Conservation (phyloP, 2,113 vertebrate species). For the Sisor rabdophorus region DNA sequence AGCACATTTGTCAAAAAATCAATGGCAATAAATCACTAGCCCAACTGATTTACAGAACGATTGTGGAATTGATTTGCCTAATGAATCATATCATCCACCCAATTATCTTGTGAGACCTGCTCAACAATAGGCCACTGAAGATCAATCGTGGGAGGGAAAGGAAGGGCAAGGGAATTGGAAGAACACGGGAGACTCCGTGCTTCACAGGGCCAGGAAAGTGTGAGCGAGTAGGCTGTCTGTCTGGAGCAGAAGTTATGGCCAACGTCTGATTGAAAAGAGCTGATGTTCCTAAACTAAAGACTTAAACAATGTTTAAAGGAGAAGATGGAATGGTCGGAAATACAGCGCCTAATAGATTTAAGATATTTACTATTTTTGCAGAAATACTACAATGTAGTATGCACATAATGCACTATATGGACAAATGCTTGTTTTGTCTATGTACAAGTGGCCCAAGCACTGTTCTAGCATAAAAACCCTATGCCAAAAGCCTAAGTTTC, state of each 20-base stretch:
- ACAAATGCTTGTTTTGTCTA: no score
- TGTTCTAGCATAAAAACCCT: no score
- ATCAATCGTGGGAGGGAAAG: slow-evolving; percentile 48
- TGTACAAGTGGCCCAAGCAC: no score
- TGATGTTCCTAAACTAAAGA: neutral
- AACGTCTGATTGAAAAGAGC: neutral
- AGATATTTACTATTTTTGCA: no score
- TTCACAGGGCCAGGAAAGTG: slow-evolving; percentile 23
- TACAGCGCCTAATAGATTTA: neutral
- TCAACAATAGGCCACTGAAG: slow-evolving; percentile 49
- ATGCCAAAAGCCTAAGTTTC: no score
- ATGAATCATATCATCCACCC: slow-evolving; percentile 62
- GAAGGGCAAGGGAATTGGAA: slow-evolving; percentile 43
- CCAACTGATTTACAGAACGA: slow-evolving; percentile 58
- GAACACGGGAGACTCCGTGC: neutral
- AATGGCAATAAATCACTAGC: slow-evolving; percentile 58
- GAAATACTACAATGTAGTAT: no score
- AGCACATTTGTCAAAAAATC: slow-evolving; percentile 57
- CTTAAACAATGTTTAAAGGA: neutral
- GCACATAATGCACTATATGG: no score
- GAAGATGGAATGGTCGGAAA: neutral
- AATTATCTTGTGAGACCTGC: slow-evolving; percentile 55
- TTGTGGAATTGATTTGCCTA: slow-evolving; percentile 61
- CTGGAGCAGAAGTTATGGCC: neutral
- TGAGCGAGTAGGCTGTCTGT: neutral